phyloP scores from a whole-genome alignment of 2,797 vertebrate genomes.

The Garrulus glandarius region DNA sequence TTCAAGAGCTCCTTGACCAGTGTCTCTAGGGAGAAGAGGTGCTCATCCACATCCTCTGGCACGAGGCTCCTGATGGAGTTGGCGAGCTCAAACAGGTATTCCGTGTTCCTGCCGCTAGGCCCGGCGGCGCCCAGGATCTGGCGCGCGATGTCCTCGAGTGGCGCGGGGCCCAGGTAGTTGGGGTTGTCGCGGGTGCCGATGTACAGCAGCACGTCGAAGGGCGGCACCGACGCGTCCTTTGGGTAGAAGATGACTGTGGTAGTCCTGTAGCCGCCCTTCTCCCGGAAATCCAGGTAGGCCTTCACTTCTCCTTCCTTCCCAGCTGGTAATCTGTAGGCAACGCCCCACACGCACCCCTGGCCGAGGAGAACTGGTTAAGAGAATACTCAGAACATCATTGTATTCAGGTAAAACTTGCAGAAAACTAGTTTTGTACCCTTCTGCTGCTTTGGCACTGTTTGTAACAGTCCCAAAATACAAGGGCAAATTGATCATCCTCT shows the following conservation, averaged over 20 bases:
- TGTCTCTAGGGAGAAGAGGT: conserved; percentile 91
- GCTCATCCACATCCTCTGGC: conserved; percentile 90
- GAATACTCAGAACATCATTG: not conserved
- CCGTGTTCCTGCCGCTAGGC: conserved; percentile 91
- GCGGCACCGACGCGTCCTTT: conserved; percentile 74
- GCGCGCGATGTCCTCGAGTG: conserved; percentile 91
- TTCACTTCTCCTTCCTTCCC: conserved; percentile 93
- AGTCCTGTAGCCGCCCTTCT: conserved; percentile 94
- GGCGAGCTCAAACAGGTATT: conserved; percentile 95
- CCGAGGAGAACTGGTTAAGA: not conserved
- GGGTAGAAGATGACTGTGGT: conserved; percentile 87
- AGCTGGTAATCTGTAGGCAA: conserved; percentile 90
- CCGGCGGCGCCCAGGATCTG: conserved; percentile 89
- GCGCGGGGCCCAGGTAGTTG: conserved; percentile 94
- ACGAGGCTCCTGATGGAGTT: conserved; percentile 86
- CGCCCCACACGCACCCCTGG: conserved; percentile 94
- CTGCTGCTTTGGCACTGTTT: not conserved
- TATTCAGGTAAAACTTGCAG: not conserved
- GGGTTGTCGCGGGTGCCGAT: conserved; percentile 92
- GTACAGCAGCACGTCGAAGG: conserved; percentile 87
- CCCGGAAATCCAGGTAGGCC: conserved; percentile 90
- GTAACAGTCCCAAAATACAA: not conserved
- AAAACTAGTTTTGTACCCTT: not conserved
- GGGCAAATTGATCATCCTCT: not conserved
- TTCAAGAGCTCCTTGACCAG: conserved; percentile 83